Evolutionary conservation across 2,797 vertebrate genomes (phyloP).

Genomic region (Oreortyx pictus): DNA sequence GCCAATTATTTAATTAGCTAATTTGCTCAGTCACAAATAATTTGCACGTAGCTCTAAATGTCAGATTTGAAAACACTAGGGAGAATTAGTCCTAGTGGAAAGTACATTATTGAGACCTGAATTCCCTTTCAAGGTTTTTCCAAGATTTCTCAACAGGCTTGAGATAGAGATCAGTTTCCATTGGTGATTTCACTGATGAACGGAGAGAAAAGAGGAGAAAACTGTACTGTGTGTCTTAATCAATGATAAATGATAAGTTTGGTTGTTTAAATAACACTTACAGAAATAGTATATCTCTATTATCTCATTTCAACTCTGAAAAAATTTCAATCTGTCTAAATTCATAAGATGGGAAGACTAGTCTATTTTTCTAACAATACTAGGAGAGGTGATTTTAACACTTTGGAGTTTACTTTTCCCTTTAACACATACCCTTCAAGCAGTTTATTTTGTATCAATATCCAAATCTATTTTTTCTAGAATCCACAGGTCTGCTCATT

Average conservation of each 20-base stretch:
- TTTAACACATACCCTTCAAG: background rate
- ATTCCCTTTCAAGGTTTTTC: conserved; percentile 31
- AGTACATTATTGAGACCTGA: conserved; percentile 17
- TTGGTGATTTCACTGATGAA: background rate
- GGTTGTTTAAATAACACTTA: background rate
- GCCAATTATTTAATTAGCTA: conserved; percentile 74
- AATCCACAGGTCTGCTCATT: background rate
- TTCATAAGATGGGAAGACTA: background rate
- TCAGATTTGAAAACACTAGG: conserved; percentile 61
- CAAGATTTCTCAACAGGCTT: conserved; percentile 20
- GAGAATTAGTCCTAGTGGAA: conserved; percentile 58
- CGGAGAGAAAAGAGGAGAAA: background rate
- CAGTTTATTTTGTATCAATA: background rate
- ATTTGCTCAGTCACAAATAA: conserved; percentile 73
- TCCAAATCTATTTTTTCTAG: background rate
- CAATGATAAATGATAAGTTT: background rate
- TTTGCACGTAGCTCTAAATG: conserved; percentile 58
- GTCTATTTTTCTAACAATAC: background rate
- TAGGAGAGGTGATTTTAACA: background rate
- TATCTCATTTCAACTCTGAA: background rate
- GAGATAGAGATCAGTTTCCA: background rate
- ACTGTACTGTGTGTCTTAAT: background rate
- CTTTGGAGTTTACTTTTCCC: background rate
- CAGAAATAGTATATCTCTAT: background rate
- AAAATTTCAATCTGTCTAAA: accelerated